Evolutionary conservation across 2,797 vertebrate species (phyloP), one percentile per base, ranked within the genome.

Genomic region (Rhynchotus rufescens): DNA sequence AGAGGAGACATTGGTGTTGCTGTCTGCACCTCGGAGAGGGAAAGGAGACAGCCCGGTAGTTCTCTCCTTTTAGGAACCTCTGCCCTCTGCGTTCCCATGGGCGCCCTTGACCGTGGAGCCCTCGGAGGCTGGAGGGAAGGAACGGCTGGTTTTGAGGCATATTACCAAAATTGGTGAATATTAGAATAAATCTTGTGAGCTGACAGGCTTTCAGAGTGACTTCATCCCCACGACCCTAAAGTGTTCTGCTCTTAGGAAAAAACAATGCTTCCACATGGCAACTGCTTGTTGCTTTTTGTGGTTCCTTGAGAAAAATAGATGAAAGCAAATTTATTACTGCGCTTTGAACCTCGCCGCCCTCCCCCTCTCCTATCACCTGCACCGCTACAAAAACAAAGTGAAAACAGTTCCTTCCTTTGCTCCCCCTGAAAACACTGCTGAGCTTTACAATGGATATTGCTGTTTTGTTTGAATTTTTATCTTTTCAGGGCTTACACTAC

Each of bases 381-480:
- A 66, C 90, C 71, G 16, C 73, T 69, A 30, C 34, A 9, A 80
- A 80, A 92, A 47, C 83, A 94, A 84, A 90, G 90, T 2, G 2
- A 90, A 83, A 85, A 1, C 71, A 78, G 44, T 84, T 83, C 89
- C 71, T 91, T 94, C 80, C 60, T 85, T 75, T 76, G 59, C 59
- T 92, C 25, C 73, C 30, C 56, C 32, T 28, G 42, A 16, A 68
- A 57, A 76, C 82, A 45, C 3, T 36, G 36, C 69, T 59, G 5
- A 15, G 51, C 74, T 76, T 91, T 40, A 60, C 68, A 22, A 57
- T 84, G 87, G 54, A 26, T 65, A 15, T 74, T 61, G 59, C 57
- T 89, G 20, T 68, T 95, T 51, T 62, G 90, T 91, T 92, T 93
- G 84, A 71, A 49, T 89, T 79, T 83, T 80, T 93, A 83, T 83